A percentile compares a stretch with the other conserved stretches of the same genome.
Conservation (phyloP, 1,140 invertebrate genomes). For the Solenopsis fugax region DNA sequence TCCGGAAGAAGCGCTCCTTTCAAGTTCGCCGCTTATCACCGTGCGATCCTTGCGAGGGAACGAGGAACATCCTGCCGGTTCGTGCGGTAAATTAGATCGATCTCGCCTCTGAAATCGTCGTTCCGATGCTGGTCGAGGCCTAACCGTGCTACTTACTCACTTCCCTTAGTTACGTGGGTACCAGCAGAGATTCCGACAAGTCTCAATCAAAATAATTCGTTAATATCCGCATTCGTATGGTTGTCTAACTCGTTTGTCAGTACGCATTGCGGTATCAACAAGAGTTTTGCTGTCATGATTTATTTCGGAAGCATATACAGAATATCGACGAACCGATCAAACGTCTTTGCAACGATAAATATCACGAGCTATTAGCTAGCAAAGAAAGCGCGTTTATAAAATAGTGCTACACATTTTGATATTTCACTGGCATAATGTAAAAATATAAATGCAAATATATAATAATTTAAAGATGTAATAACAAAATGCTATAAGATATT, state of each 20-base stretch:
- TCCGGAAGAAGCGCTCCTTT: constrained; percentile 69
- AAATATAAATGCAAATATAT: constrained; percentile 3
- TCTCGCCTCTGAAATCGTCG: constrained; percentile 62
- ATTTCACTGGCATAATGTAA: not conserved
- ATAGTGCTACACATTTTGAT: not conserved
- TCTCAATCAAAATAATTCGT: constrained; percentile 53
- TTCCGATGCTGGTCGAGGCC: constrained; percentile 48
- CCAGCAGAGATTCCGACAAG: constrained; percentile 64
- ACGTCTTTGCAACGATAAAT: not conserved
- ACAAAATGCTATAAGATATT: not conserved
- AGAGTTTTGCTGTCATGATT: not conserved
- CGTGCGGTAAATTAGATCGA: constrained; percentile 68
- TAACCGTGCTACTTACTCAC: constrained; percentile 5
- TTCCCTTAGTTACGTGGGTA: constrained; percentile 46
- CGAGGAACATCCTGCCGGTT: constrained; percentile 71
- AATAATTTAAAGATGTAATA: not conserved
- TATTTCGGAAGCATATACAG: not conserved
- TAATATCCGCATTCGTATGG: constrained; percentile 41
- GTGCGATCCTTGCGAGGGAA: constrained; percentile 72
- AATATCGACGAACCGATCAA: not conserved
- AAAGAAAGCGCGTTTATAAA: not conserved
- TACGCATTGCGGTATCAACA: not conserved
- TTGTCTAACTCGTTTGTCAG: not conserved
- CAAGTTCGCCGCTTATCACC: constrained; percentile 73
- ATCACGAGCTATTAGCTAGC: not conserved